Evolutionary conservation across 53 echinoderm and acorn worm genomes (phyloP).

Genomic region (Paracentrotus lividus): DNA sequence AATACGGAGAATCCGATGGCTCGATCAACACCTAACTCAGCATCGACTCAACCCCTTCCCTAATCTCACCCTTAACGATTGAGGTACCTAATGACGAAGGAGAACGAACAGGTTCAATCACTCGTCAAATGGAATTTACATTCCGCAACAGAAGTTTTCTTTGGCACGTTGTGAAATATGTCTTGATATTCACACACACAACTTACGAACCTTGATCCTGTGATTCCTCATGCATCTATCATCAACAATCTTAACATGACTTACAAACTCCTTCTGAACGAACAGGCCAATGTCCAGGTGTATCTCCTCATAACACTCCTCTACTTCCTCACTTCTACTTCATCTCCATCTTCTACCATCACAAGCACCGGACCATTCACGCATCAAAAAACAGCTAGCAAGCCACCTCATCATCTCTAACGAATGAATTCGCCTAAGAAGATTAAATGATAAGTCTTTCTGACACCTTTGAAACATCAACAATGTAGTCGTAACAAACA

Average conservation of each 20-base stretch:
- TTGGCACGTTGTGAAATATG: slow-evolving; percentile 72
- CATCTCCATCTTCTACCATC: not conserved
- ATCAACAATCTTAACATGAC: not conserved
- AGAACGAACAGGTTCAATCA: not conserved
- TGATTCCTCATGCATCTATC: not conserved
- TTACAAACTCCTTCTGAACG: not conserved
- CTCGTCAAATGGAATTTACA: too few species aligned
- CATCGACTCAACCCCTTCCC: not conserved
- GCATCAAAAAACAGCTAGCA: not conserved
- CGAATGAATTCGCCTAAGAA: not conserved
- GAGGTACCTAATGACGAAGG: too few species aligned
- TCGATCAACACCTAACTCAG: not conserved
- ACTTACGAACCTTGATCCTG: not conserved
- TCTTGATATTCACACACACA: too few species aligned
- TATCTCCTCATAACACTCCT: slow-evolving; percentile 3
- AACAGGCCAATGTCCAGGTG: not conserved
- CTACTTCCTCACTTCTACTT: not conserved
- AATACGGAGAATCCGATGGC: not conserved
- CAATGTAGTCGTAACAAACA: slow-evolving; percentile 60
- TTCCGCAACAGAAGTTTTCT: slow-evolving; percentile 59
- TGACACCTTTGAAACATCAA: too few species aligned
- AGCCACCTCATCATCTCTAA: not conserved
- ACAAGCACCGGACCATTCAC: not conserved
- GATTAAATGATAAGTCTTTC: slow-evolving; percentile 9
- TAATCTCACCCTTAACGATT: too few species aligned